Conservation (phyloP, 2,888 invertebrate genomes). For the Chrysomela aeneicollis region DNA sequence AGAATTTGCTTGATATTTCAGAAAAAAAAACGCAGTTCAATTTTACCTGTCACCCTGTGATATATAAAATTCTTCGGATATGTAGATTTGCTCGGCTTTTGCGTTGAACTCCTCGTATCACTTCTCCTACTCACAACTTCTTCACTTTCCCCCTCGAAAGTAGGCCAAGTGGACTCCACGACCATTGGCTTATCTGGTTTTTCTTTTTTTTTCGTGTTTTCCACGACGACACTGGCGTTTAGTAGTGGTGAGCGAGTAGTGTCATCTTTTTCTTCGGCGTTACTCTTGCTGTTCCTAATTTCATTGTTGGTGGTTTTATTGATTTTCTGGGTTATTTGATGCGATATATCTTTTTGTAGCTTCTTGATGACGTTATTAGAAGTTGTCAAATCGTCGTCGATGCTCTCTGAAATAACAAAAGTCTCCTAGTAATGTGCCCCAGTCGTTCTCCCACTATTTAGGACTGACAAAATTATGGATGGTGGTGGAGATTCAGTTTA, state of each 20-base stretch:
- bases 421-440: no score
- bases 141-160: constrained; percentile 41
- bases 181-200: constrained; percentile 12
- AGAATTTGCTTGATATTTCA: no score
- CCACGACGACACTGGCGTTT: neutral
- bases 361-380: constrained; percentile 53
- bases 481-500: no score
- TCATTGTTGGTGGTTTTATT: constrained; percentile 17
- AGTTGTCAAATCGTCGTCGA: constrained; percentile 53
- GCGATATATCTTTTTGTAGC: constrained; percentile 30
- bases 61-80: constrained; percentile 60
- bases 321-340: neutral
- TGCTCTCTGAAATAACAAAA: constrained; percentile 49
- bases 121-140: constrained; percentile 40
- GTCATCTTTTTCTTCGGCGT: constrained; percentile 19
- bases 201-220: constrained; percentile 17
- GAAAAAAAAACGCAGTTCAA: neutral
- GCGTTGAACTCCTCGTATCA: constrained; percentile 42
- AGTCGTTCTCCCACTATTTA: no score
- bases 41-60: constrained; percentile 58
- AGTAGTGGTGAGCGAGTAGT: neutral
- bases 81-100: constrained; percentile 43
- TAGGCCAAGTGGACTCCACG: constrained; percentile 44
- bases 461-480: no score
- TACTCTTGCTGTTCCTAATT: constrained; percentile 14